Conservation (phyloP, 2,113 vertebrate genomes). For the Larimichthys crocea region DNA sequence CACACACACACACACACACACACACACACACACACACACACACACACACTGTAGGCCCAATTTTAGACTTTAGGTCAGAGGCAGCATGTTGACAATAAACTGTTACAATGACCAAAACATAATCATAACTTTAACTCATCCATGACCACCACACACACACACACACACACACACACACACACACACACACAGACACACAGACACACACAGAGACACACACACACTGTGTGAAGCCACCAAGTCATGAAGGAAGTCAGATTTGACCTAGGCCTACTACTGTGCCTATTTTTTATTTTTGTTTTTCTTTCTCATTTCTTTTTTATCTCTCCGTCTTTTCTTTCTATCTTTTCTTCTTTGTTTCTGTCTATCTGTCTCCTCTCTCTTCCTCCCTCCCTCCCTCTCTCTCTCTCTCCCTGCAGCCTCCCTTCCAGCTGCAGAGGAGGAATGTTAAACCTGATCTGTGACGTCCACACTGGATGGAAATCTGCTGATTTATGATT, state of each 20-base stretch:
- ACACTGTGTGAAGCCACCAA: not conserved
- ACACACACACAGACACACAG: not conserved
- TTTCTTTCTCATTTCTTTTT: too few species aligned
- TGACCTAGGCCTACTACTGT: too few species aligned
- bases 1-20: too few species aligned
- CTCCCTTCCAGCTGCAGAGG: constrained; percentile 57
- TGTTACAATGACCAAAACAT: not conserved
- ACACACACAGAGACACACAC: not conserved
- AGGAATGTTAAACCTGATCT: constrained; percentile 79
- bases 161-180: too few species aligned
- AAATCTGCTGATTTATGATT: constrained; percentile 80
- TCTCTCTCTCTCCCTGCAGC: not conserved
- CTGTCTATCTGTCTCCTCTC: not conserved
- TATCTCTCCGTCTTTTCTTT: too few species aligned
- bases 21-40: too few species aligned
- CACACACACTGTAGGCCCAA: too few species aligned
- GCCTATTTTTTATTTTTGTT: not conserved
- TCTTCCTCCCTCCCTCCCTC: not conserved
- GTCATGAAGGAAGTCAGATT: not conserved
- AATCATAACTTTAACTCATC: not conserved
- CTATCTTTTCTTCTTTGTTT: too few species aligned
- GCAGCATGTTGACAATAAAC: not conserved
- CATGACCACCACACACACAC: not conserved
- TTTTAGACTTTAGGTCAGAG: too few species aligned
- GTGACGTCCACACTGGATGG: constrained; percentile 65